Conservation (phyloP, 2,113 vertebrate species). For the Hiodon tergisus region DNA sequence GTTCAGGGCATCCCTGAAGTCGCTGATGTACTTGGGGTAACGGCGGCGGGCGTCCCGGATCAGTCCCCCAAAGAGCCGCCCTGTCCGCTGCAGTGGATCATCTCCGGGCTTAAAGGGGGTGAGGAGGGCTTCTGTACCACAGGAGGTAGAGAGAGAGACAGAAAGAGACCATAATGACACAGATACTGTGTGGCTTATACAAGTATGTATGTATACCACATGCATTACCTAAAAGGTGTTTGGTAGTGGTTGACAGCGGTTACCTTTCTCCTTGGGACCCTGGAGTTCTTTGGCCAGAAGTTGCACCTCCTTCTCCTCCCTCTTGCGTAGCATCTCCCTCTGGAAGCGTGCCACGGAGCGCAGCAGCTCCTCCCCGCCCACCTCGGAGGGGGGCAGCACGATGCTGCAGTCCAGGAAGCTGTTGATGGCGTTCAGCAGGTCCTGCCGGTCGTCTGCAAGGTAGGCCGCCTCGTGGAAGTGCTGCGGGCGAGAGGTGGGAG, state of each 20-base stretch:
- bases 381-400: slow-evolving; percentile 87
- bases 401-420: slow-evolving; percentile 96
- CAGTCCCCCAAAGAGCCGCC: slow-evolving; percentile 81
- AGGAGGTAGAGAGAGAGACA: not conserved
- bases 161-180: not conserved
- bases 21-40: slow-evolving; percentile 86
- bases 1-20: slow-evolving; percentile 83
- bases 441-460: slow-evolving; percentile 86
- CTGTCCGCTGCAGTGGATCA: slow-evolving; percentile 76
- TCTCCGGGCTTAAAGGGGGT: slow-evolving; percentile 67
- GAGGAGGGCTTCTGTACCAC: slow-evolving; percentile 64
- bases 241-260: not conserved
- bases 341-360: slow-evolving; percentile 89
- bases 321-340: slow-evolving; percentile 89
- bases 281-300: slow-evolving; percentile 72
- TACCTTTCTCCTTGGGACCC: slow-evolving; percentile 81
- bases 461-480: slow-evolving; percentile 92
- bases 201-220: too few relatives aligned
- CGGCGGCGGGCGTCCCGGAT: slow-evolving; percentile 77
- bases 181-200: not conserved
- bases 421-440: slow-evolving; percentile 89
- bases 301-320: slow-evolving; percentile 78
- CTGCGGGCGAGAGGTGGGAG: slow-evolving; percentile 51
- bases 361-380: slow-evolving; percentile 89
- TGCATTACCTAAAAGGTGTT: not conserved